A percentile compares a stretch with the other conserved stretches of the same genome.
These are phyloP conservation scores for Pollenia amentaria DNA, from an alignment of 2,888 invertebrate species.

Conservation along the genomic window DNA sequence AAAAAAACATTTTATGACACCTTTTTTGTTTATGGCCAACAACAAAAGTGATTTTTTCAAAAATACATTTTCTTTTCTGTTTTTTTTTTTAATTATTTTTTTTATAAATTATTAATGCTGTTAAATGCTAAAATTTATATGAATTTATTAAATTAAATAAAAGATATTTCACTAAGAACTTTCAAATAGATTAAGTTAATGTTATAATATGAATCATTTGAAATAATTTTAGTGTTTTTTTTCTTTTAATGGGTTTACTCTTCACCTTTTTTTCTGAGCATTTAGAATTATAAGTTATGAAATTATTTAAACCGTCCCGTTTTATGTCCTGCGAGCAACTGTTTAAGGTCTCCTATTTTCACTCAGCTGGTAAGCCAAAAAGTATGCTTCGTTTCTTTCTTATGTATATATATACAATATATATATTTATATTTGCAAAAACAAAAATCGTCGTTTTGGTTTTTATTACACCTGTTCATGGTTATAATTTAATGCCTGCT, in stretches of 20 bases:
- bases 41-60: not conserved
- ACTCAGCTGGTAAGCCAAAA: slow-evolving; percentile 70
- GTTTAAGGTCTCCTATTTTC: slow-evolving; percentile 38
- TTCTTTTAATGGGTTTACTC: not conserved
- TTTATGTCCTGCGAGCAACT: slow-evolving; percentile 67
- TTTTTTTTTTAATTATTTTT: slow-evolving; percentile 8
- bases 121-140: no score
- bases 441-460: slow-evolving; percentile 1
- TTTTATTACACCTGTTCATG: slow-evolving; percentile 62
- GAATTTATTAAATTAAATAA: no score
- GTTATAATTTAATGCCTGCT: slow-evolving; percentile 70
- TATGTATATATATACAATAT: no score
- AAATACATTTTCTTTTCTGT: not conserved
- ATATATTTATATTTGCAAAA: not conserved
- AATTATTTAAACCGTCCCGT: slow-evolving; percentile 44
- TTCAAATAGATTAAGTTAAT: no score
- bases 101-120: not conserved
- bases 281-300: not conserved
- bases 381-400: slow-evolving; percentile 58
- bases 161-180: no score
- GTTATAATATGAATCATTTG: not conserved
- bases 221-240: not conserved
- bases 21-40: slow-evolving; percentile 33
- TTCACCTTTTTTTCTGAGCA: not conserved
- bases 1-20: slow-evolving; percentile 43